Base-by-base conservation (phyloP, 2,888 invertebrate species). In the Allophyes oxyacanthae region DNA sequence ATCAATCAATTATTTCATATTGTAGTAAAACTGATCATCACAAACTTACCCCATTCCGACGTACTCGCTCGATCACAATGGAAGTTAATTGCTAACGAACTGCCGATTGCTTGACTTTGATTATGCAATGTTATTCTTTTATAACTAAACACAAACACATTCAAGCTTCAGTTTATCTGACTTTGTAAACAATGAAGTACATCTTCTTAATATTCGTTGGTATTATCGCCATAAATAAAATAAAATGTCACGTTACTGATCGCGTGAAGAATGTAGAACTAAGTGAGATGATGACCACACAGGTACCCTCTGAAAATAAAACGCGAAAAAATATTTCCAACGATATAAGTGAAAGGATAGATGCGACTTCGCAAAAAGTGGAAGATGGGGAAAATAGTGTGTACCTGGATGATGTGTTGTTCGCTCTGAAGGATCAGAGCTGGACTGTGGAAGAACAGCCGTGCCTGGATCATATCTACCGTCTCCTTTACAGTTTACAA, bases 361-460 rank as follows among this genome's bases (percentile, higher is more conserved):
- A 64, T 11, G 75, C 65, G 36, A 62, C 60, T 10, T 34, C 56
- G 2, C 78, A 79, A 65, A 64, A 57, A 32, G 72, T 75, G 10
- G 65, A 68, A 36, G 64, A 72, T 20, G 73, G 72, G 41, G 81
- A 81, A 6, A 80, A 65, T 46, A 72, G 74, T 52, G 84, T 92
- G 28, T 93, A 93, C 72, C 70, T 94, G 25, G 93, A 92, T 25
- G 91, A 93, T 75, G 91, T 94, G 34, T 57, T 92, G 56, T 89
- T 82, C 65, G 77, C 85, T 1, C 70, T 94, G 57, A 87, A 83
- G 45, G 85, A 78, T 64, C 89, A 88, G 52, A 84, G 89, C 59
- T 94, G 92, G 93, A 86, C 82, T 2, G 63, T 54, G 0, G 86
- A 85, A 1, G 92, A 93, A 44, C 67, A 83, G 9, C 84, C 85